Evolutionary conservation across 92 coral and sea anemone genomes (phyloP).

Genomic region (Desmophyllum pertusum): DNA sequence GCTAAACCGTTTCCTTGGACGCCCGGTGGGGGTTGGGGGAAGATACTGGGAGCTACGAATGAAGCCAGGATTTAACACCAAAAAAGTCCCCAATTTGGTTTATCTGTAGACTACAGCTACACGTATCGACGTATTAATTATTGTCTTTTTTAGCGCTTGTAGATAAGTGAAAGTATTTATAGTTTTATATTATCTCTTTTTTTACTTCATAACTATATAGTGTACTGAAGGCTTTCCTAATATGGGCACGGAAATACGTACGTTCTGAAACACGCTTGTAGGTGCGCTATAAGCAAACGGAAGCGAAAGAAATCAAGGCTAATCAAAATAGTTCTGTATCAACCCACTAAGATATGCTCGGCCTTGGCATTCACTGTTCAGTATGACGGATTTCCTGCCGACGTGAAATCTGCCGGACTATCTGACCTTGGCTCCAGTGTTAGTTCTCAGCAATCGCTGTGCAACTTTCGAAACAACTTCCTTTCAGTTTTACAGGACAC

Average conservation of each 20-base stretch:
- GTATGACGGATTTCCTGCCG: no score
- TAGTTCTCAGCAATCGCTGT: neutral
- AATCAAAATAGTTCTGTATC: no score
- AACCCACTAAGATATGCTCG: no score
- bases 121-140: no score
- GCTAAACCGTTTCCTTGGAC: neutral
- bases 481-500: neutral
- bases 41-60: no score
- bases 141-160: neutral
- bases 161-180: neutral
- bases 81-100: no score
- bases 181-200: neutral
- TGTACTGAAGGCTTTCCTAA: neutral
- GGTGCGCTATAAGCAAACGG: neutral
- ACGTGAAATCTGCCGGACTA: no score
- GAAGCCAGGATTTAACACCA: no score
- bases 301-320: neutral
- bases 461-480: neutral
- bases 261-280: slow-evolving; percentile 7
- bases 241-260: neutral
- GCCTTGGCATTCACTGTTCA: no score
- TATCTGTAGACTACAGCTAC: no score
- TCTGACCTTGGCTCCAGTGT: no score
- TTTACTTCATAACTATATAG: neutral
- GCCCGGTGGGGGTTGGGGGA: no score